Percentiles rank a stretch among this genome's conserved stretches.
These are phyloP conservation scores for Ctenopoma kingsleyae DNA, from an alignment of 2,797 vertebrate species.

Conservation along the genomic window DNA sequence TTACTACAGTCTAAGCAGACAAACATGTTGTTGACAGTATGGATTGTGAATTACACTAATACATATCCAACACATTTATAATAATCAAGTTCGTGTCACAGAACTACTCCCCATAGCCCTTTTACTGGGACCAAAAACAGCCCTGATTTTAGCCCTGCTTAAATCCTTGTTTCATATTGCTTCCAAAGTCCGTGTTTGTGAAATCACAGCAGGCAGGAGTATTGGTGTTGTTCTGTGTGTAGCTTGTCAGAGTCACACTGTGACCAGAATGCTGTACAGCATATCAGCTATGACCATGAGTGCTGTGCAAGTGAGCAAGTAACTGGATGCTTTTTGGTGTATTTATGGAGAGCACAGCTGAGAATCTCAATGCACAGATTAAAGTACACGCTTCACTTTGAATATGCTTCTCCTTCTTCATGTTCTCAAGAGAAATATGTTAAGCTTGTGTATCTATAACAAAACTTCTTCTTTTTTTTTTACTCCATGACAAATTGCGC, in stretches of 20 bases:
- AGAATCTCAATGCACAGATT: slow-evolving; percentile 42
- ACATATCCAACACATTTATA: background rate
- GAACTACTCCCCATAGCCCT: background rate
- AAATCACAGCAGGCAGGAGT: slow-evolving; percentile 60
- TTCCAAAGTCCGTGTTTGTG: slow-evolving; percentile 47
- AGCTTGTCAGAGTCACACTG: slow-evolving; percentile 68
- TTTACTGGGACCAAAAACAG: background rate
- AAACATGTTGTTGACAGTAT: background rate
- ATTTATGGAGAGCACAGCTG: slow-evolving; percentile 64
- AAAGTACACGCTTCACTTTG: slow-evolving; percentile 28
- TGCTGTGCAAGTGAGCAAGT: slow-evolving; percentile 44
- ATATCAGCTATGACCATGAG: slow-evolving; percentile 39
- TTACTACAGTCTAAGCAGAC: background rate
- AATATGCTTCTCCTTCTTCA: slow-evolving; percentile 23
- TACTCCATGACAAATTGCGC: slow-evolving; percentile 61
- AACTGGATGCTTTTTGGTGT: slow-evolving; percentile 51
- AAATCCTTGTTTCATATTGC: slow-evolving; percentile 38
- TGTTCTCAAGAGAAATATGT: slow-evolving; percentile 14
- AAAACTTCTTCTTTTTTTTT: slow-evolving; percentile 21
- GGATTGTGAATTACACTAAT: background rate
- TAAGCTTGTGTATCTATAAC: slow-evolving; percentile 21
- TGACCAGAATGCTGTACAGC: slow-evolving; percentile 74
- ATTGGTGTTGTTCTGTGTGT: slow-evolving; percentile 50
- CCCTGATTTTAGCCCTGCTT: slow-evolving; percentile 32
- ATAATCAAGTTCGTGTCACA: background rate